These are phyloP conservation scores for Tapirus indicus DNA, from an alignment of 2,797 vertebrate species.

Conservation along the genomic window DNA sequence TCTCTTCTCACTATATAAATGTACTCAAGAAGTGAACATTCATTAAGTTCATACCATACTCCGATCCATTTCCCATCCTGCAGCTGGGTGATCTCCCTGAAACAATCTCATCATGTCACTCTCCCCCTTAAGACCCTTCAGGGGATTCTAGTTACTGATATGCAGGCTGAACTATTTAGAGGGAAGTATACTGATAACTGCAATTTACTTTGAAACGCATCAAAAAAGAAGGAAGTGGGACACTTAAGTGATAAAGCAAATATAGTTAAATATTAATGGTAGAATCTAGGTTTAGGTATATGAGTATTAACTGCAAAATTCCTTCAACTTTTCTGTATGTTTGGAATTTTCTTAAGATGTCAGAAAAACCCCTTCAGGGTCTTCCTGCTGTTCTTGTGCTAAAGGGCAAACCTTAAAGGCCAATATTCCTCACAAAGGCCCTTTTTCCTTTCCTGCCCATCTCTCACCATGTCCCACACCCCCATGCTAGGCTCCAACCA, in stretches of 20 bases:
- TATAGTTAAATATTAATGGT: neutral
- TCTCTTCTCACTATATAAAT: neutral
- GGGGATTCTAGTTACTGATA: neutral
- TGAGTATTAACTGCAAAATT: neutral
- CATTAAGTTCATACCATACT: neutral
- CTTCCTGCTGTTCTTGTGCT: neutral
- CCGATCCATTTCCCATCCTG: neutral
- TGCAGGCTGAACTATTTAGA: neutral
- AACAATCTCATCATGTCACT: neutral
- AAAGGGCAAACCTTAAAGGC: neutral
- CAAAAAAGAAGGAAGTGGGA: neutral
- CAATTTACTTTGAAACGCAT: neutral
- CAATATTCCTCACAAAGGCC: neutral
- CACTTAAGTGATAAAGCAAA: neutral
- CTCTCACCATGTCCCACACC: neutral
- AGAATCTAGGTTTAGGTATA: neutral
- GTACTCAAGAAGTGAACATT: neutral
- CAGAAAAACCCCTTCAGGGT: neutral
- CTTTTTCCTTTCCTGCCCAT: neutral
- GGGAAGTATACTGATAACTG: neutral
- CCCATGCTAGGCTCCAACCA: neutral
- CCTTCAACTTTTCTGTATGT: neutral
- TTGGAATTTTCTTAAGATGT: neutral
- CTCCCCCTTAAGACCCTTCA: neutral
- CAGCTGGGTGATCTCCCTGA: neutral